Evolutionary conservation across 1,140 invertebrate species (phyloP), one percentile per base, ranked within the genome.

Genomic region (Wasmannia auropunctata): DNA sequence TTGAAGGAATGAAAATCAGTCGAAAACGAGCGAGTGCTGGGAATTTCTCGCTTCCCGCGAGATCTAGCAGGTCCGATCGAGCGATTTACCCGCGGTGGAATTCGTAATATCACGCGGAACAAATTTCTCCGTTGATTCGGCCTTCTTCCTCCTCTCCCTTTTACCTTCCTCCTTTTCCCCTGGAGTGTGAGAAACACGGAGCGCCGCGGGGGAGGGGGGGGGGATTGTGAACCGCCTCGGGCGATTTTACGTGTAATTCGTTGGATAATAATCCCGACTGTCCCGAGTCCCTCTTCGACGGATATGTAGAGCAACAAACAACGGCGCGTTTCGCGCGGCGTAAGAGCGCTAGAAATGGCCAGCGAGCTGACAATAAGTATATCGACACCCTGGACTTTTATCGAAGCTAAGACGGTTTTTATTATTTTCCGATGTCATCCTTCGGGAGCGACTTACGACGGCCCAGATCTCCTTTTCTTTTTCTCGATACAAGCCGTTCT

Each of bases 191-290:
- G n/a, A 37, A 19, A 40, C 22, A 22, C 14, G 51, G 40, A 49
- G 25, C 31, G 51, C 5, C 19, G 40, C 43, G 14, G 19, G 49
- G 43, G 19, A 51, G 10, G 14, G 0, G n/a, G n/a, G n/a, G n/a
- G n/a, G n/a, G n/a, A n/a, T n/a, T n/a, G 51, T 56, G 25, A 49
- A 63, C 60, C 63, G 51, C 11, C 2, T 6, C 43, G 62, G 63
- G 19, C 69, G 67, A 54, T 67, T 89, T 79, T 85, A 67, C 60
- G 16, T 31, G 7, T 74, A 62, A 84, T 86, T 90, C 88, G 88
- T 90, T 89, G 87, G 28, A 86, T 65, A 77, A 46, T 62, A 46
- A n/a, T n/a, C n/a, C n/a, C n/a, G n/a, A n/a, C n/a, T n/a, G n/a
- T 28, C 63, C 22, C 70, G 19, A 77, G 14, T 46, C 11, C 19